phyloP scores from a whole-genome alignment of 2,113 vertebrate species.

The Aldabrachelys gigantea region DNA sequence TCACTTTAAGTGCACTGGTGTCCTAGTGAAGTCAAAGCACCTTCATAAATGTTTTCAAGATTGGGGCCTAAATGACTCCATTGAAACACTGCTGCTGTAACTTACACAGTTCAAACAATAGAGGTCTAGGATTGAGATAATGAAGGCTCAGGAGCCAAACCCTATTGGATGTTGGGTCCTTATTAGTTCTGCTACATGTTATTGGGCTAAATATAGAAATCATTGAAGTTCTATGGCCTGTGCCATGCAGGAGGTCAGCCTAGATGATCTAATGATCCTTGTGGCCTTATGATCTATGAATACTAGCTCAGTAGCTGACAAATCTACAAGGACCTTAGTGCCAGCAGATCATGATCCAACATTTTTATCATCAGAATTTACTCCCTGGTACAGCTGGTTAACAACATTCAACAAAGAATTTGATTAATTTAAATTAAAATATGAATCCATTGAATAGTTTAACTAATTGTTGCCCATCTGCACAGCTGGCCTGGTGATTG shows the following conservation, averaged over 20 bases:
- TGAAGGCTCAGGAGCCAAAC: not conserved
- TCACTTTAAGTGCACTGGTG: not conserved
- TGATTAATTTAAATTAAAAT: not conserved
- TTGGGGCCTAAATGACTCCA: too few species aligned
- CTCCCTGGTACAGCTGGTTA: not conserved
- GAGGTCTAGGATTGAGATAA: not conserved
- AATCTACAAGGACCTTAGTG: not conserved
- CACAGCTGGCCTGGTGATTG: not conserved
- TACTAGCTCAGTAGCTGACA: not conserved
- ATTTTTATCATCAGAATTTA: not conserved
- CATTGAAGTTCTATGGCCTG: not conserved
- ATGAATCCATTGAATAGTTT: not conserved
- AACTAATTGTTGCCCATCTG: not conserved
- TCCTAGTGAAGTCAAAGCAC: not conserved
- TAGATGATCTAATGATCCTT: not conserved
- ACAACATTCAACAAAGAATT: not conserved
- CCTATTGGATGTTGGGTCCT: not conserved
- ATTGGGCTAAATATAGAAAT: not conserved
- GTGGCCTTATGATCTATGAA: not conserved
- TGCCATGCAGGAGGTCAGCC: not conserved
- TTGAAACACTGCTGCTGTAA: not conserved
- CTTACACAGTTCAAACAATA: not conserved
- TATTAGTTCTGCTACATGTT: not conserved
- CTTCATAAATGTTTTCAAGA: not conserved
- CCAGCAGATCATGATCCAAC: not conserved